Base-by-base conservation (phyloP, 2,797 vertebrate genomes). In the Galaxias olidus region DNA sequence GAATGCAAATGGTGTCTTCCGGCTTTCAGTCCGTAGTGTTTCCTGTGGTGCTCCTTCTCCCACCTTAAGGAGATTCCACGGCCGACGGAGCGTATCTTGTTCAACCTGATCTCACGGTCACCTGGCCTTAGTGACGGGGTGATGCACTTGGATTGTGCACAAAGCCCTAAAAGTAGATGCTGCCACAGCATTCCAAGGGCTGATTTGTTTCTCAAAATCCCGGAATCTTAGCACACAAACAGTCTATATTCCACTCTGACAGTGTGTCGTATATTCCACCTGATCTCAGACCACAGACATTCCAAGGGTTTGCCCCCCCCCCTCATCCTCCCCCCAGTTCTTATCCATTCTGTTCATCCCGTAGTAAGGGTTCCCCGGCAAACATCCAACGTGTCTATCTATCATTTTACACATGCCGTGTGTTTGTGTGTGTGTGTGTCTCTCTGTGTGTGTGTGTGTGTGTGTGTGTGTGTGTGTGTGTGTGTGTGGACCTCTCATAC, bases 121-220 rank as follows among this genome's bases (percentile, higher is more conserved):
- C 57, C 20, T 54, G 75, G 83, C 78, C 75, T 88, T 85, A 87
- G 86, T 89, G 85, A 84, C 73, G 5, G 75, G 79, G 85, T 78
- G 77, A 82, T 78, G 82, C 83, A 81, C 76, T 80, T 74, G 84
- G 84, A 88, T 88, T 85, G 53, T 53, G 17, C 4, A 49, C 45
- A 41, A 51, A 7, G 17, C 53, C 44, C 70, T n/a, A 51, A 63
- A 46, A 53, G 63, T 55, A 14, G 61, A 8, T 17, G 55, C 61
- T 73, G 67, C 9, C 42, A 56, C 45, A 30, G 30, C 30, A 67
- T 56, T 58, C 18, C 20, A 42, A 42, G 70, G 66, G 48, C 63
- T 76, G 73, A 68, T 72, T 63, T 54, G 66, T 62, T 56, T 66
- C 59, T 40, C 14, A 59, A 30, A 30, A 6, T 49, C 10, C 10